phyloP scores from a whole-genome alignment of 2,888 invertebrate species.

The Drosophila neotestacea region DNA sequence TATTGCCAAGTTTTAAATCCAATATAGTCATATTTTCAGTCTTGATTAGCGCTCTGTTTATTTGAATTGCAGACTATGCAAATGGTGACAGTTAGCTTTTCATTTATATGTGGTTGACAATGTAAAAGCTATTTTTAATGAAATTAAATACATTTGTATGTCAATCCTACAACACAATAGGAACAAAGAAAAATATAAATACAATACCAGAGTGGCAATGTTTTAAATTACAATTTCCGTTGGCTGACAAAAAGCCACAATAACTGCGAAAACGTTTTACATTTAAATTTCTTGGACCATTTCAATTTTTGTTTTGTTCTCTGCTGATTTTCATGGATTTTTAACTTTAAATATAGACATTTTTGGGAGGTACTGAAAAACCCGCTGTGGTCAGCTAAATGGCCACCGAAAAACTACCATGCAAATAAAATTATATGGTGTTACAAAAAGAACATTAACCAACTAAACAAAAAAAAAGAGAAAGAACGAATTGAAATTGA shows the following conservation, averaged over 20 bases:
- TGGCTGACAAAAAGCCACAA: slow-evolving; percentile 41
- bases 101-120: slow-evolving; percentile 42
- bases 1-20: neutral
- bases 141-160: slow-evolving; percentile 59
- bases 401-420: slow-evolving; percentile 47
- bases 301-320: slow-evolving; percentile 47
- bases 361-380: slow-evolving; percentile 15
- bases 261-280: slow-evolving; percentile 30
- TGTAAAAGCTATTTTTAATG: slow-evolving; percentile 47
- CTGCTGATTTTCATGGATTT: slow-evolving; percentile 63
- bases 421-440: slow-evolving; percentile 59
- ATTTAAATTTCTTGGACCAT: slow-evolving; percentile 31
- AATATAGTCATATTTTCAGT: neutral
- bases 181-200: slow-evolving; percentile 17
- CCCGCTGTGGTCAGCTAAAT: slow-evolving; percentile 65
- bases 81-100: slow-evolving; percentile 32
- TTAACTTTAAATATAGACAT: slow-evolving; percentile 49
- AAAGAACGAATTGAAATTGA: slow-evolving; percentile 49
- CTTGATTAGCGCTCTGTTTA: slow-evolving; percentile 32
- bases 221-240: slow-evolving; percentile 70
- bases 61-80: slow-evolving; percentile 29
- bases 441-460: slow-evolving; percentile 25
- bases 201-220: slow-evolving; percentile 26
- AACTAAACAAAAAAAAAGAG: slow-evolving; percentile 29
- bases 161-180: slow-evolving; percentile 15